phyloP scores from a whole-genome alignment of 1,140 invertebrate genomes.

The Coelopa frigida region DNA sequence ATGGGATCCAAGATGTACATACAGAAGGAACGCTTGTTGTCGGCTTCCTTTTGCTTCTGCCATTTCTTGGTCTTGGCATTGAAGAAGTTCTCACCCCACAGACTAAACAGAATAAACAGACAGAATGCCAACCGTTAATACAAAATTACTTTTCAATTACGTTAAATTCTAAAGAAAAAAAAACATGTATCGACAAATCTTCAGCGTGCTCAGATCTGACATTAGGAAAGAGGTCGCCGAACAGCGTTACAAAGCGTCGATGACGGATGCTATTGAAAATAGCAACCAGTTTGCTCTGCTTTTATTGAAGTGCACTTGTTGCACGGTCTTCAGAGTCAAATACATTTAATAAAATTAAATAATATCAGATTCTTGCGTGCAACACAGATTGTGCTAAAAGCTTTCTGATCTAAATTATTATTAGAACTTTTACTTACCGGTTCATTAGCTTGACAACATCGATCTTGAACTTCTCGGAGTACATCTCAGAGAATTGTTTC shows the following conservation, averaged over 20 bases:
- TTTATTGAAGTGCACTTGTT: conserved; percentile 42
- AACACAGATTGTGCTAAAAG: conserved; percentile 44
- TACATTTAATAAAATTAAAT: conserved; percentile 13
- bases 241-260: conserved; percentile 46
- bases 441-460: conserved; percentile 97
- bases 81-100: conserved; percentile 99
- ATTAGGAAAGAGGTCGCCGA: conserved; percentile 56
- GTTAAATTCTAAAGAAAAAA: background rate
- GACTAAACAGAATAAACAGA: conserved; percentile 21
- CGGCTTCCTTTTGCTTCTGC: conserved; percentile 81
- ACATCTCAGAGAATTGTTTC: conserved; percentile 99
- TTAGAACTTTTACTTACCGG: conserved; percentile 53
- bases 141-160: background rate
- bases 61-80: conserved; percentile 97
- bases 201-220: conserved; percentile 49
- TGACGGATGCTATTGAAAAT: background rate
- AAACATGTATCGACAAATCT: conserved; percentile 17
- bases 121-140: background rate
- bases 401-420: too few relatives aligned
- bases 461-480: conserved; percentile 97
- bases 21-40: conserved; percentile 94
- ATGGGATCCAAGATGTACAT: conserved; percentile 99
- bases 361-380: conserved; percentile 26
- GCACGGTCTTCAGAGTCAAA: conserved; percentile 30
- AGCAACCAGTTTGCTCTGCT: conserved; percentile 28